phyloP scores from a whole-genome alignment of 1,140 invertebrate genomes.

The Megathymus violae region DNA sequence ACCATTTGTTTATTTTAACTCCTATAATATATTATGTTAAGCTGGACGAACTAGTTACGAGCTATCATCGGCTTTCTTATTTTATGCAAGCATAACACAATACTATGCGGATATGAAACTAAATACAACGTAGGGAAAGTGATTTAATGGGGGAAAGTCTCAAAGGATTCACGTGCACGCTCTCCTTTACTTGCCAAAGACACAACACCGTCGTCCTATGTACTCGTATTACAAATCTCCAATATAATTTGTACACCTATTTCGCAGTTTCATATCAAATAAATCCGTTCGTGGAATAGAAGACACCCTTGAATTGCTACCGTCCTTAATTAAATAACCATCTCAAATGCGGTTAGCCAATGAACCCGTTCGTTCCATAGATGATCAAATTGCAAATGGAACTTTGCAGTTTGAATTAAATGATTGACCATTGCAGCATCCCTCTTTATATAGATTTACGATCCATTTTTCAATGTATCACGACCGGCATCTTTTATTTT shows the following conservation, averaged over 20 bases:
- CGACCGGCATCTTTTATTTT: neutral
- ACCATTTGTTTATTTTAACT: constrained; percentile 11
- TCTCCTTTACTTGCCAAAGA: constrained; percentile 52
- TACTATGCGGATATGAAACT: constrained; percentile 47
- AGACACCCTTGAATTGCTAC: constrained; percentile 21
- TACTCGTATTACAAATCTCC: neutral
- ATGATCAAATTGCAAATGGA: constrained; percentile 62
- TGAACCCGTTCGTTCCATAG: constrained; percentile 51
- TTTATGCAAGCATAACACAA: constrained; percentile 45
- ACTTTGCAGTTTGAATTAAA: constrained; percentile 65
- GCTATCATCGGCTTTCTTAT: constrained; percentile 26
- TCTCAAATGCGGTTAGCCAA: constrained; percentile 48
- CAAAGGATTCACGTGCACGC: constrained; percentile 68
- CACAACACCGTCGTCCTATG: constrained; percentile 34
- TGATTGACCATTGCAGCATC: constrained; percentile 65
- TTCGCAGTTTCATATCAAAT: constrained; percentile 16
- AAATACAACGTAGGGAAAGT: constrained; percentile 67
- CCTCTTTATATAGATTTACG: constrained; percentile 74
- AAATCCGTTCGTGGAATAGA: constrained; percentile 8
- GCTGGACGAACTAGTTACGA: constrained; percentile 1
- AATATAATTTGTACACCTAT: neutral
- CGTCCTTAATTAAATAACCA: constrained; percentile 58
- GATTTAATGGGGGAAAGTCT: constrained; percentile 80
- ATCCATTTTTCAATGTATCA: constrained; percentile 39
- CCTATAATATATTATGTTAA: neutral